A percentile compares a stretch with the other conserved stretches of the same genome.
Conservation (phyloP, 2,113 vertebrate genomes). For the Muntiacus muntjak region DNA sequence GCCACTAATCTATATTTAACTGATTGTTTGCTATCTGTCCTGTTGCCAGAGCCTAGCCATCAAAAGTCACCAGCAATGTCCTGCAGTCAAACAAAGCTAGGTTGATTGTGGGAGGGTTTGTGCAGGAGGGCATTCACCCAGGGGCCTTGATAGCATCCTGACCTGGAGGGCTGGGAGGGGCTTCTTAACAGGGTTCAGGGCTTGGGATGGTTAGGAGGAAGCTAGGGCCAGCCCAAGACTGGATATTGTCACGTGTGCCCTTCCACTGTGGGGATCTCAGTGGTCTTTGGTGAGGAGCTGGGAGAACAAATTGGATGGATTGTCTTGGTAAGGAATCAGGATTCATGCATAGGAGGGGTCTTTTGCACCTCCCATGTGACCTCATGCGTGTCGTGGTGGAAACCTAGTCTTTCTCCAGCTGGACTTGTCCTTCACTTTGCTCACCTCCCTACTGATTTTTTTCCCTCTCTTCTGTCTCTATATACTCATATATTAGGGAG, state of each 20-base stretch:
- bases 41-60: too few species aligned
- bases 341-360: rapidly evolving
- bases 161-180: background rate
- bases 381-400: rapidly evolving
- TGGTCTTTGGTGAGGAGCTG: background rate
- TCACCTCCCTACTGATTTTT: rapidly evolving
- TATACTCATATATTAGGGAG: rapidly evolving
- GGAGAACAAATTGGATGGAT: too few species aligned
- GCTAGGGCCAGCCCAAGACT: too few species aligned
- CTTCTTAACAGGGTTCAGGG: background rate
- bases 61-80: rapidly evolving
- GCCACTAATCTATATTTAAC: rapidly evolving
- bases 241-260: too few species aligned
- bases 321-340: background rate
- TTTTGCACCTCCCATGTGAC: rapidly evolving
- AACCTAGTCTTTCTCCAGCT: rapidly evolving
- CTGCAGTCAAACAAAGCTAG: rapidly evolving
- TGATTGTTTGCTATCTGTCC: rapidly evolving
- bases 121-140: rapidly evolving
- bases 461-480: rapidly evolving
- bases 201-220: background rate
- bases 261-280: rapidly evolving
- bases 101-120: background rate
- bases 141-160: too few species aligned
- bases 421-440: background rate